phyloP scores from a whole-genome alignment of 2,113 vertebrate species.

The Anguilla rostrata region DNA sequence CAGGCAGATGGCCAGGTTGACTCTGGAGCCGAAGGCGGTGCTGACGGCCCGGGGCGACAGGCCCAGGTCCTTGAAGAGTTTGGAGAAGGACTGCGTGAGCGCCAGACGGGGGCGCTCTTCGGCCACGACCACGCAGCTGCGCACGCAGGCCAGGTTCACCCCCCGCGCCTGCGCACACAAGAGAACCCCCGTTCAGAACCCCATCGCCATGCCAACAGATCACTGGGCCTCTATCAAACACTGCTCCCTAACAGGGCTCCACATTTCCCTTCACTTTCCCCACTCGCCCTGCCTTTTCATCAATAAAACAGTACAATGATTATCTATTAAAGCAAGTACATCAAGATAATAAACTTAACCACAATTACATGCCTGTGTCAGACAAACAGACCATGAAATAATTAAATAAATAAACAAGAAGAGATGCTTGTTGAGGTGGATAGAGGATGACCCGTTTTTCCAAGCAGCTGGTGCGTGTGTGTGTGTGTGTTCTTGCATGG shows the following conservation, averaged over 20 bases:
- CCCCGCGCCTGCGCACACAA: conserved; percentile 77
- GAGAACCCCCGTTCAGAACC: background rate
- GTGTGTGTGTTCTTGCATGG: background rate
- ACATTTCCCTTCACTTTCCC: background rate
- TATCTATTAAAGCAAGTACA: background rate
- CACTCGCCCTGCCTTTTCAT: background rate
- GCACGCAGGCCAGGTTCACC: conserved; percentile 88
- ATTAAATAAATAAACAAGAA: background rate
- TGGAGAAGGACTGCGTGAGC: conserved; percentile 94
- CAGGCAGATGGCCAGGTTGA: conserved; percentile 92
- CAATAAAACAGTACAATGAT: background rate
- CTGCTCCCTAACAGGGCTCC: background rate
- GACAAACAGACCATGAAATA: background rate
- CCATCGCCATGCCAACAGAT: background rate
- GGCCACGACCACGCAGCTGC: conserved; percentile 91
- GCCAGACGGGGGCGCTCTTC: conserved; percentile 88
- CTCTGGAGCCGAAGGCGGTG: conserved; percentile 93
- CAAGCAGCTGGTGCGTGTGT: background rate
- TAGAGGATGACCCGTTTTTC: background rate
- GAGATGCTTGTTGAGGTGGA: background rate
- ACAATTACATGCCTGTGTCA: background rate
- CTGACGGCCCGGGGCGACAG: conserved; percentile 90
- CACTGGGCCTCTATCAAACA: background rate
- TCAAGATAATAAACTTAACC: background rate
- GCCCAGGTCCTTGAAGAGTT: conserved; percentile 94